Evolutionary conservation across 2,113 vertebrate genomes (phyloP).

Genomic region (Alligator mississippiensis): DNA sequence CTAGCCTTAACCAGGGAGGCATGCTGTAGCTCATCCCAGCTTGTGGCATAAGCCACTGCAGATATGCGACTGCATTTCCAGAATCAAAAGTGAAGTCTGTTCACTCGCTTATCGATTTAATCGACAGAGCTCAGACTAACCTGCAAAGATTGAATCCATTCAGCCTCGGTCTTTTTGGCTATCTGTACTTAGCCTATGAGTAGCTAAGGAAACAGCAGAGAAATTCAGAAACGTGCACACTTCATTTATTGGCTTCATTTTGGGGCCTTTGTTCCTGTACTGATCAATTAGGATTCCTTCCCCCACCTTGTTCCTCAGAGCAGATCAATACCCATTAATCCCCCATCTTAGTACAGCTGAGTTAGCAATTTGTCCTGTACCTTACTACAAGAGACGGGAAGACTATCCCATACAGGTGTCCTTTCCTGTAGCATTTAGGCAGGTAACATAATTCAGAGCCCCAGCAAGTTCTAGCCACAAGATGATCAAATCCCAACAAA

Average conservation of each 20-base stretch:
- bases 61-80: too few relatives aligned
- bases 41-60: too few relatives aligned
- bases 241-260: neutral
- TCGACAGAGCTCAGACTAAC: too few relatives aligned
- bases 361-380: neutral
- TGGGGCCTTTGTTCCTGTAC: neutral
- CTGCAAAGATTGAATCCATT: too few relatives aligned
- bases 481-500: neutral
- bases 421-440: neutral
- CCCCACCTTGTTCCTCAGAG: neutral
- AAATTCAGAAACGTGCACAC: neutral
- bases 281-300: neutral
- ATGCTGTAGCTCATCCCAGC: too few relatives aligned
- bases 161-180: too few relatives aligned
- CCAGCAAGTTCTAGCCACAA: neutral
- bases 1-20: too few relatives aligned
- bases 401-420: neutral
- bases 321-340: neutral
- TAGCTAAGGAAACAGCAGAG: neutral
- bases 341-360: neutral
- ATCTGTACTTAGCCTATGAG: too few relatives aligned
- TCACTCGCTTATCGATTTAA: too few relatives aligned
- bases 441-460: neutral
- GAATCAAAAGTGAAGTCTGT: too few relatives aligned
- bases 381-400: fast-evolving